Evolutionary conservation across 1,140 invertebrate genomes (phyloP).

Genomic region (Propsilocerus akamusi): DNA sequence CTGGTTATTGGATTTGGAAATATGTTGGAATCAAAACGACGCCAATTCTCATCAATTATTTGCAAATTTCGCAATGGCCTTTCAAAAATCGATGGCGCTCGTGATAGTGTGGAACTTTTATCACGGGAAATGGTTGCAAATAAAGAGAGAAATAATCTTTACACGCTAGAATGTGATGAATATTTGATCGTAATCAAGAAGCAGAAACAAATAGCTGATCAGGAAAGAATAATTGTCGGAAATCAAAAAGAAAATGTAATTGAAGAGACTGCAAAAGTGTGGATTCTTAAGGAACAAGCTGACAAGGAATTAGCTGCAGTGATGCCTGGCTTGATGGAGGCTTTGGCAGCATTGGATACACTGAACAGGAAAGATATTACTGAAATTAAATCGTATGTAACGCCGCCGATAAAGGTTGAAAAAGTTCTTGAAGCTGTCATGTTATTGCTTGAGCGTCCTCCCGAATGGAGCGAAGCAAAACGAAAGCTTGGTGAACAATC

Average conservation of each 20-base stretch:
- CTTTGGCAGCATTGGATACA: slow-evolving; percentile 56
- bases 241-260: slow-evolving; percentile 45
- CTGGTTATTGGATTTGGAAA: slow-evolving; percentile 58
- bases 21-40: slow-evolving; percentile 50
- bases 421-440: slow-evolving; percentile 81
- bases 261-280: slow-evolving; percentile 61
- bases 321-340: slow-evolving; percentile 69
- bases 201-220: slow-evolving; percentile 60
- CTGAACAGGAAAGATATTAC: slow-evolving; percentile 75
- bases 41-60: slow-evolving; percentile 43
- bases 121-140: slow-evolving; percentile 56
- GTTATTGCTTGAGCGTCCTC: slow-evolving; percentile 57
- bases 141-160: slow-evolving; percentile 35
- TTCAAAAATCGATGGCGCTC: slow-evolving; percentile 59
- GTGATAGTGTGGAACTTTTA: slow-evolving; percentile 57
- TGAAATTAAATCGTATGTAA: slow-evolving; percentile 72
- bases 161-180: slow-evolving; percentile 25
- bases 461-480: slow-evolving; percentile 71
- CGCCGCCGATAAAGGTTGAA: slow-evolving; percentile 65
- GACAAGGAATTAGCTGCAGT: slow-evolving; percentile 60
- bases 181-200: slow-evolving; percentile 53
- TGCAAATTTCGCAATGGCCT: slow-evolving; percentile 57
- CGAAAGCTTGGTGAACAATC: slow-evolving; percentile 59
- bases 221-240: slow-evolving; percentile 48
- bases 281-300: slow-evolving; percentile 57